phyloP scores from a whole-genome alignment of 2,888 invertebrate genomes.

The Pyrrhosoma nymphula region DNA sequence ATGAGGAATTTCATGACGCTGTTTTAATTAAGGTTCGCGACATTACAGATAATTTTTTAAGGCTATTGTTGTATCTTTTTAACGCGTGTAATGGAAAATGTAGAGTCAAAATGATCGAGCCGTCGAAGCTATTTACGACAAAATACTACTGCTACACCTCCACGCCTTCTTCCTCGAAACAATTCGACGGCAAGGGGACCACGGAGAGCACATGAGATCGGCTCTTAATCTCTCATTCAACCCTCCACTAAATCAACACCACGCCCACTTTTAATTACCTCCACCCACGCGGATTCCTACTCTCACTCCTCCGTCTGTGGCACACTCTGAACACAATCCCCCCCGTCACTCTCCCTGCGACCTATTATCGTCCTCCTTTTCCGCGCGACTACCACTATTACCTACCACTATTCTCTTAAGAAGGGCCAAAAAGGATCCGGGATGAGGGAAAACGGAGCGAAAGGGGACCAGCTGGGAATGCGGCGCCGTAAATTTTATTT shows the following conservation, averaged over 20 bases:
- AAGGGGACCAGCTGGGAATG: not conserved
- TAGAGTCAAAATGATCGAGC: too few relatives aligned
- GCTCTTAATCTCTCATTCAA: conserved; percentile 15
- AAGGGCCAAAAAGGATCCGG: not conserved
- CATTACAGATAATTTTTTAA: too few relatives aligned
- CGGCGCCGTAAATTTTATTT: conserved; percentile 20
- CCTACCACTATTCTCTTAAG: not conserved
- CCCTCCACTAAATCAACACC: not conserved
- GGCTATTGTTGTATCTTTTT: too few relatives aligned
- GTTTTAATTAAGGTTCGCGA: too few relatives aligned
- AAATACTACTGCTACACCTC: not conserved
- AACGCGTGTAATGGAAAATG: too few relatives aligned
- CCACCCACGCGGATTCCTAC: not conserved
- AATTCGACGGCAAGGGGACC: not conserved
- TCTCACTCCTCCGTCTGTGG: not conserved
- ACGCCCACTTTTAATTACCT: not conserved
- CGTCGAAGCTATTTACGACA: too few relatives aligned
- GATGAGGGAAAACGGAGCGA: not conserved
- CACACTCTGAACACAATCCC: not conserved
- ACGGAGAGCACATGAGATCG: not conserved
- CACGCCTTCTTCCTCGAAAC: not conserved
- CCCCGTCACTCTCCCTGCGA: not conserved
- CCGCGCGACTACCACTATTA: not conserved
- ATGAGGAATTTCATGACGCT: too few relatives aligned
- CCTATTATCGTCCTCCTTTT: not conserved